A percentile compares a stretch with the other conserved stretches of the same genome.
phyloP scores from a whole-genome alignment of 2,113 vertebrate species.

The Phaethornis superciliosus region DNA sequence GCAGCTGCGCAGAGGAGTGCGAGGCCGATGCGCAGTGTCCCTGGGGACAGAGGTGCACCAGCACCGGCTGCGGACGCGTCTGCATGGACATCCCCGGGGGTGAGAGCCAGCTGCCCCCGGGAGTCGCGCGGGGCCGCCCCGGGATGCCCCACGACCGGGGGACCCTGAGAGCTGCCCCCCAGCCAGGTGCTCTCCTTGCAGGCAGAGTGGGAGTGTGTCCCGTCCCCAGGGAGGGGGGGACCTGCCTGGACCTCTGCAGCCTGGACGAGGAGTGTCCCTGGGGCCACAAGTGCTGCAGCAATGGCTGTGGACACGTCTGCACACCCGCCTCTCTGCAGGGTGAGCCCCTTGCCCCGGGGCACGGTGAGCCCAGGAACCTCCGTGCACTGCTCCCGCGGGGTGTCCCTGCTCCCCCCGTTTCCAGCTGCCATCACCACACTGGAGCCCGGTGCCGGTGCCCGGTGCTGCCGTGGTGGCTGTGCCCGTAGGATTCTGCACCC shows the following conservation, averaged over 20 bases:
- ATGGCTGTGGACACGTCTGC: neutral
- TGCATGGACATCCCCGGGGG: constrained; percentile 19
- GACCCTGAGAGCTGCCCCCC: neutral
- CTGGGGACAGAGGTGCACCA: neutral
- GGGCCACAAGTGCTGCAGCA: constrained; percentile 42
- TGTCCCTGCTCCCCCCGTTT: too few species aligned
- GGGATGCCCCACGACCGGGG: rapidly evolving
- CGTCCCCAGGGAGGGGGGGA: neutral
- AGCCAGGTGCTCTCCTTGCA: neutral
- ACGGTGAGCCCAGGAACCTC: rapidly evolving
- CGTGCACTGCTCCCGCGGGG: rapidly evolving
- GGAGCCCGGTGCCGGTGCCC: rapidly evolving
- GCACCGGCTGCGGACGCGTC: neutral
- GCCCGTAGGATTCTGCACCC: rapidly evolving
- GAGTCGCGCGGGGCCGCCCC: rapidly evolving
- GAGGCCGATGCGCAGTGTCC: neutral
- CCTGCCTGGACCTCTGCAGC: neutral
- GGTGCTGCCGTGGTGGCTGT: neutral
- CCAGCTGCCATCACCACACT: rapidly evolving
- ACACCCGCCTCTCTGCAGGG: neutral
- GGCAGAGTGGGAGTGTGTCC: neutral
- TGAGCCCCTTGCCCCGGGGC: neutral
- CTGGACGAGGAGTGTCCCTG: neutral
- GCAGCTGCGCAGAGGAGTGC: neutral
- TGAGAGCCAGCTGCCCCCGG: neutral